Conservation (phyloP, 1,140 invertebrate genomes). For the Delia radicum region DNA sequence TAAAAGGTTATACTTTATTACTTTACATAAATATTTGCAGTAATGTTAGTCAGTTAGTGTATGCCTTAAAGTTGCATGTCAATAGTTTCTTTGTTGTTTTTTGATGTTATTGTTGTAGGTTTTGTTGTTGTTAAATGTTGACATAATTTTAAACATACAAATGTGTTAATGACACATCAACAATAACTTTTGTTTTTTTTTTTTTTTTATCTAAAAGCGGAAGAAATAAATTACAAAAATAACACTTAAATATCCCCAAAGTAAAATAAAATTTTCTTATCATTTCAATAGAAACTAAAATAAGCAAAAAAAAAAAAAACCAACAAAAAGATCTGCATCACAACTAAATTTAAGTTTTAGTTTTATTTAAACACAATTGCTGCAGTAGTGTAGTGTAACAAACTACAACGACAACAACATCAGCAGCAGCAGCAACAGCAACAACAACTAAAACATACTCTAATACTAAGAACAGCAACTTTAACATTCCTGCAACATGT, state of each 20-base stretch:
- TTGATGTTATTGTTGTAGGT: background rate
- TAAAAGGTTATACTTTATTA: no score
- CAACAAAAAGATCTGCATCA: background rate
- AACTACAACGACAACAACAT: background rate
- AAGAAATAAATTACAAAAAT: background rate
- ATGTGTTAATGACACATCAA: slow-evolving; percentile 19
- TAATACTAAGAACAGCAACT: background rate
- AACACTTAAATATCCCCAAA: background rate
- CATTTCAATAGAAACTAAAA: background rate
- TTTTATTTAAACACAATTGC: background rate
- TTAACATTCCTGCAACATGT: slow-evolving; percentile 19
- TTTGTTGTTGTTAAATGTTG: background rate
- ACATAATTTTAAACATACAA: background rate
- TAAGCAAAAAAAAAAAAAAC: background rate
- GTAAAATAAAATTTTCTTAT: background rate
- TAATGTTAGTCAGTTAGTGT: no score
- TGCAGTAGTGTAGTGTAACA: background rate
- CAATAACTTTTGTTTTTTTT: no score
- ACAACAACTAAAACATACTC: background rate
- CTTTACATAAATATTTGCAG: no score
- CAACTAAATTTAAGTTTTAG: background rate
- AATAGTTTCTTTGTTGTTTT: background rate
- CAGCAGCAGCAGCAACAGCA: no score
- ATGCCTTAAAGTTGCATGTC: slow-evolving; percentile 17
- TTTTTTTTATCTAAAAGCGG: no score